Evolutionary conservation across 2,113 vertebrate genomes (phyloP), one percentile per base, ranked within the genome.

Genomic region (Eudyptes chrysolophus): DNA sequence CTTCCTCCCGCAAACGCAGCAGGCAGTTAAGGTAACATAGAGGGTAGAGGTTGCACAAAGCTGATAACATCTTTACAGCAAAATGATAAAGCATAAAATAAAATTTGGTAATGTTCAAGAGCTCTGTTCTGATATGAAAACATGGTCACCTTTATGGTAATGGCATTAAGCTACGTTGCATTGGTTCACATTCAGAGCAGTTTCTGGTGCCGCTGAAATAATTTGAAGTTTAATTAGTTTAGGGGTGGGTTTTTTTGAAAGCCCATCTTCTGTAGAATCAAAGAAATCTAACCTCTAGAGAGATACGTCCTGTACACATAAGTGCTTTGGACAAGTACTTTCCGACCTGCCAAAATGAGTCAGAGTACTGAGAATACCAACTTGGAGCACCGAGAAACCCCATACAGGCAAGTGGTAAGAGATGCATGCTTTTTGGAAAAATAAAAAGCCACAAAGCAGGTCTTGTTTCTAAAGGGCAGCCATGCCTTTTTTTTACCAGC

Each of bases 331-430:
- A 40, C 52, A 30, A 83, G n/a, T 19, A 44, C 34, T 69, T 88
- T 65, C 52, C 66, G 76, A 30, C 27, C 48, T 49, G 57, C 40
- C 25, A 40, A 16, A 69, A 84, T 29, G 21, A 75, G 64, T 78
- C 86, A 74, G 51, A 78, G 26, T 7, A 44, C 79, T 46, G 85
- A 72, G 34, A 86, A 72, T 0, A 58, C 30, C 32, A 29, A 36
- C n/a, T 12, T 6, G 3, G 32, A 85, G 54, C 79, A 36, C 30
- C 6, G 4, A 89, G 13, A 84, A 88, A 34, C 26, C 18, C 44
- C 0, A 0, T 2, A 40, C 3, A 0, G 40, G 48, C 36, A 25
- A 49, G 54, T 1, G 0, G 52, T 10, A 27, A 54, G 69, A 84
- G 34, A 14, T 2, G 6, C 14, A 0, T 2, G 22, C 4, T 46